A percentile compares a stretch with the other conserved stretches of the same genome.
These are phyloP conservation scores for Polypterus senegalus DNA, from an alignment of 2,113 vertebrate species.

Conservation along the genomic window DNA sequence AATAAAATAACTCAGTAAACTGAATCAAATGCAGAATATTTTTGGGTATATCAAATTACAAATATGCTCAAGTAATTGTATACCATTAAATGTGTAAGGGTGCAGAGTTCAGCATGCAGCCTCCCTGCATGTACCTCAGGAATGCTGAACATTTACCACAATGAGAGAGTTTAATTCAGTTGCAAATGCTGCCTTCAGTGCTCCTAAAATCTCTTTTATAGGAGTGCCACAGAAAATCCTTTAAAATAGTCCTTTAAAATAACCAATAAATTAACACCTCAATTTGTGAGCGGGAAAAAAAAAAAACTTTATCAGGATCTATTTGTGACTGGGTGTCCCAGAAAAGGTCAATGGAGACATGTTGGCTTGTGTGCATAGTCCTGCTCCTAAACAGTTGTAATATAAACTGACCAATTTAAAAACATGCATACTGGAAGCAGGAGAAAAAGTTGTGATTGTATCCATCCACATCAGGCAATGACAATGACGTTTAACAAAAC, in stretches of 20 bases:
- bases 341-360: conserved; percentile 37
- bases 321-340: conserved; percentile 28
- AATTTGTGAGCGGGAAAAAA: conserved; percentile 28
- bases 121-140: conserved; percentile 21
- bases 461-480: neutral
- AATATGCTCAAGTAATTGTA: no score
- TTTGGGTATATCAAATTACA: no score
- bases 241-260: conserved; percentile 26
- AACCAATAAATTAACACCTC: conserved; percentile 43
- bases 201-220: conserved; percentile 30
- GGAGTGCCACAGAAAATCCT: conserved; percentile 24
- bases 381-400: conserved; percentile 20
- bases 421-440: conserved; percentile 11
- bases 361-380: neutral
- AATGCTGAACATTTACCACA: conserved; percentile 27
- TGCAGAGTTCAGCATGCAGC: conserved; percentile 11
- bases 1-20: no score
- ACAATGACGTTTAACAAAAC: neutral
- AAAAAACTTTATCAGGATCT: conserved; percentile 25
- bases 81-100: conserved; percentile 11
- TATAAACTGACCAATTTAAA: conserved; percentile 25
- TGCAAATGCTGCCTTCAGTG: conserved; percentile 41
- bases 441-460: neutral
- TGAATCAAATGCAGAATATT: no score
- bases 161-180: conserved; percentile 26